Conservation (phyloP, 2,888 invertebrate species). For the Platypus cylindrus region DNA sequence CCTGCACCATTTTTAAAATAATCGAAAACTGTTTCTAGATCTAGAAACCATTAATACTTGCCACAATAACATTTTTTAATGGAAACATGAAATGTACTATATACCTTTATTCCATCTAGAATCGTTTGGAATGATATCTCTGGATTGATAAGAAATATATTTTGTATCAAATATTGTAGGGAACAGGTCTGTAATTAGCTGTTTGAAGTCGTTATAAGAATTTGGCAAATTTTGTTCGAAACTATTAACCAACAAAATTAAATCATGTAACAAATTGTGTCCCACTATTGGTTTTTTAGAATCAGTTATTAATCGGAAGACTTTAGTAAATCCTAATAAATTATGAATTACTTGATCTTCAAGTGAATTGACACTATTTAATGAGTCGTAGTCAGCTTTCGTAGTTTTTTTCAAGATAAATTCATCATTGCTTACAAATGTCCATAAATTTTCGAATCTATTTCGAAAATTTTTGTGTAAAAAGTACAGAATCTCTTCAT, state of each 20-base stretch:
- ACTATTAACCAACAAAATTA: slow-evolving; percentile 56
- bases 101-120: slow-evolving; percentile 33
- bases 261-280: slow-evolving; percentile 61
- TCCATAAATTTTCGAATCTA: slow-evolving; percentile 35
- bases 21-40: slow-evolving; percentile 45
- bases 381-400: slow-evolving; percentile 23
- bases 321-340: slow-evolving; percentile 52
- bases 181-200: slow-evolving; percentile 45
- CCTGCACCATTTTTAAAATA: slow-evolving; percentile 44
- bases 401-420: slow-evolving; percentile 31
- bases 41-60: too few relatives aligned
- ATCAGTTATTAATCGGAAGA: slow-evolving; percentile 47
- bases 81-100: background rate
- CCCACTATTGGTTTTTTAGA: slow-evolving; percentile 60
- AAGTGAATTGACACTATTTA: slow-evolving; percentile 31
- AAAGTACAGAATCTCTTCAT: slow-evolving; percentile 41
- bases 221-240: slow-evolving; percentile 58
- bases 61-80: too few relatives aligned
- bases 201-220: slow-evolving; percentile 51
- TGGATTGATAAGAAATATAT: slow-evolving; percentile 47
- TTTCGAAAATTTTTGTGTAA: slow-evolving; percentile 46
- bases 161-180: slow-evolving; percentile 65
- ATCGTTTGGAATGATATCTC: slow-evolving; percentile 23
- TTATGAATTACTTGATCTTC: slow-evolving; percentile 40
- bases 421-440: slow-evolving; percentile 25